Evolutionary conservation across 2,797 vertebrate species (phyloP), one percentile per base, ranked within the genome.

Genomic region (Lycodopsis pacificus): DNA sequence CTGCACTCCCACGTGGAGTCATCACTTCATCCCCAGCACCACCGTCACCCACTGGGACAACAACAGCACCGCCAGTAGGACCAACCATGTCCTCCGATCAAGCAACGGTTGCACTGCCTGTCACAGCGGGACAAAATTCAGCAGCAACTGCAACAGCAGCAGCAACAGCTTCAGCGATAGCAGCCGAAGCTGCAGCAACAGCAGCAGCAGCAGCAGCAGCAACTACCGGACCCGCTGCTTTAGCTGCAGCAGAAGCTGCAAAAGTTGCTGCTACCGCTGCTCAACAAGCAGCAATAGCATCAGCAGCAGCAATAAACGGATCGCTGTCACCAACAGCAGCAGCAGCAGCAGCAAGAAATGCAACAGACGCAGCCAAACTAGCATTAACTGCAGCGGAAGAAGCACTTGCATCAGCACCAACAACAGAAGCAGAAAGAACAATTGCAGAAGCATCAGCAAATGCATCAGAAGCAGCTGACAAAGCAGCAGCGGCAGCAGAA

Each of bases 381-480:
- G 69, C 76, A 51, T 1, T 56, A 22, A 11, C 0, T 11, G 71
- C 64, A 62, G 73, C 66, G 0, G 5, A 8, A 15, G 1, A 0
- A 12, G 73, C 77, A 27, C 27, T 65, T 42, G 1, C 54, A 15
- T 6, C 62, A 14, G 4, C 0, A 9, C 1, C 22, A 13, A 5
- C 4, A 8, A 3, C 64, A 22, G 15, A 27, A 2, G 2, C 63
- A 0, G 27, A 42, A 25, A 0, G 7, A 5, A 51, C 27, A 49
- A 4, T 80, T 3, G 30, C 17, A 57, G 40, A 73, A 8, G 70
- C 70, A 15, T 8, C 25, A 30, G 2, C 8, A 27, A 44, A 70
- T 12, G 77, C 40, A 20, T 62, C 74, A 17, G 4, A 0, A 9
- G 81, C 77, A 57, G 77, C 80, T 61, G 36, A 78, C 2, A 9